phyloP scores from a whole-genome alignment of 2,113 vertebrate species.

The Dolichotis patagonum region DNA sequence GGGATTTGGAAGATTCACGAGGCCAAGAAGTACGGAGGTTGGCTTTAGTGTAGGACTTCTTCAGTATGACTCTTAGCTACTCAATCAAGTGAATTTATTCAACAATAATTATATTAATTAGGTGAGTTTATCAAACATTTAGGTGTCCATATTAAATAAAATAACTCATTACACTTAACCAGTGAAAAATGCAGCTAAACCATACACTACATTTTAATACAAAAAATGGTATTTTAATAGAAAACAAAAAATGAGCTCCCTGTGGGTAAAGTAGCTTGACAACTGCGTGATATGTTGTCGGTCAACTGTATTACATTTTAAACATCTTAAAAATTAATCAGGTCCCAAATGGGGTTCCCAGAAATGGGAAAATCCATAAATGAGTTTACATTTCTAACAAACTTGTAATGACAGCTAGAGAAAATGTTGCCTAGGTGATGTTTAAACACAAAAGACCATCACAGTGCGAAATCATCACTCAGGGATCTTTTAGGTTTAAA shows the following conservation, averaged over 20 bases:
- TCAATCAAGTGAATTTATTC: not conserved
- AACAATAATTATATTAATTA: not conserved
- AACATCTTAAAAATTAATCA: constrained; percentile 63
- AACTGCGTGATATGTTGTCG: not conserved
- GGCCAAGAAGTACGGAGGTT: not conserved
- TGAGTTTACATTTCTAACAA: not conserved
- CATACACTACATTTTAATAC: not conserved
- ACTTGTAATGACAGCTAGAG: not conserved
- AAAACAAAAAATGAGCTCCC: not conserved
- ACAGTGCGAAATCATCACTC: not conserved
- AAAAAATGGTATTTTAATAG: constrained; percentile 31
- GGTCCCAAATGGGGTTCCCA: constrained; percentile 59
- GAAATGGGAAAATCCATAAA: not conserved
- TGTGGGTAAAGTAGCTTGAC: not conserved
- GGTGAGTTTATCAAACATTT: not conserved
- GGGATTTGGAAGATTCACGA: not conserved
- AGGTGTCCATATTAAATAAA: not conserved
- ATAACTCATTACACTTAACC: not conserved
- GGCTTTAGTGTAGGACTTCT: not conserved
- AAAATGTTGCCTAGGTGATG: constrained; percentile 47
- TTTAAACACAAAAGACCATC: constrained; percentile 53
- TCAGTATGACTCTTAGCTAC: not conserved
- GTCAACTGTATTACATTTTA: not conserved
- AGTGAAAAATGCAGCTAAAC: not conserved
- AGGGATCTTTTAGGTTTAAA: constrained; percentile 10